Base-by-base conservation (phyloP, 2,797 vertebrate species). In the Galaxias olidus region DNA sequence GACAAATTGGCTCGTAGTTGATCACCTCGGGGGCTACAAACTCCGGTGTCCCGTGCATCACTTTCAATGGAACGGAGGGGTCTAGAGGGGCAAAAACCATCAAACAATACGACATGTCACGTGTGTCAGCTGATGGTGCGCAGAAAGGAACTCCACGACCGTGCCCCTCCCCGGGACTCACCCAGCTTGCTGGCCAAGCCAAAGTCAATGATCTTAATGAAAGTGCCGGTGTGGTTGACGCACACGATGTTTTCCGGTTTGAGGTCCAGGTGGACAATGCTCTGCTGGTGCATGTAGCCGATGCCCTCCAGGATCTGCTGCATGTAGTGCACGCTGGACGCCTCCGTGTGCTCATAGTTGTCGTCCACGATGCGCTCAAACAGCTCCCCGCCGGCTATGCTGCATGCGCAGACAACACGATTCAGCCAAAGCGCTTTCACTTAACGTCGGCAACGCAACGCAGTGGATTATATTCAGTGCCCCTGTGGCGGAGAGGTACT, bases 11-110 rank as follows among this genome's bases (percentile, higher is more conserved):
- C 75, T 96, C 94, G 41, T 87, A 96, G 86, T 78, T 89, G 0
- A 96, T 94, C 68, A 96, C 95, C 74, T 96, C 95, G 2, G 95
- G 95, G 15, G 95, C 95, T 76, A 96, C 94, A 83, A 96, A 96
- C 72, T 96, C 95, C 0, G 95, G 93, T 8, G 95, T 96, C 65
- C 95, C 94, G 0, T 95, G 93, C 89, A 96, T 72, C 76, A 96
- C 94, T 80, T 90, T 94, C 73, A 95, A 73, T 0, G 92, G 90
- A 0, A 61, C 82, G 4, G 52, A 84, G 1, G 76, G 72, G 64
- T 93, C 95, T 96, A 82, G 61, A 44, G 30, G 30, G 30, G 30
- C 6, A 30, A 30, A 30, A 30, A 30, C 30, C 2, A 30, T 3
- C 6, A 2, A 30, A 6, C 3, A 30, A 6, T 30, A 30, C 3